These are phyloP conservation scores for Erpobdella octoculata DNA, from an alignment of 2,888 invertebrate genomes.

Conservation along the genomic window DNA sequence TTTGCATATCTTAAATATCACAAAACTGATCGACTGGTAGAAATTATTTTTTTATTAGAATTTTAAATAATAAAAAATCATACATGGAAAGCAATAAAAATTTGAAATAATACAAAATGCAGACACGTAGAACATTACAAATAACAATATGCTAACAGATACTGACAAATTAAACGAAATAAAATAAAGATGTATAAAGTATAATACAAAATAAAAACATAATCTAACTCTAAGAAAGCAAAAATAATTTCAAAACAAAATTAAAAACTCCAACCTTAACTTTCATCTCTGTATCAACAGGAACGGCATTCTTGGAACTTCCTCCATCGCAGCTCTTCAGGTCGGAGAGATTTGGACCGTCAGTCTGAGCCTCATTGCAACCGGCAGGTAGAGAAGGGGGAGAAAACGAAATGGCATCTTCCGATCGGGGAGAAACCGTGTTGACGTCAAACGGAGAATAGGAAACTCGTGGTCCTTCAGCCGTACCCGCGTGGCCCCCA, in stretches of 20 bases:
- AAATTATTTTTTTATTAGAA: too few species aligned
- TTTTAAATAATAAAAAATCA: too few species aligned
- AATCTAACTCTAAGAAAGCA: too few species aligned
- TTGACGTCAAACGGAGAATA: slow-evolving; percentile 10
- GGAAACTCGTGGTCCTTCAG: neutral
- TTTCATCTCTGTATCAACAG: neutral
- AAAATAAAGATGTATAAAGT: too few species aligned
- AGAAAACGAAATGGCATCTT: slow-evolving; percentile 20
- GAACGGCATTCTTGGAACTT: neutral
- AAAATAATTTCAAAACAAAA: neutral
- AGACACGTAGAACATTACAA: too few species aligned
- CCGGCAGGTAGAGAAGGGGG: slow-evolving; percentile 13
- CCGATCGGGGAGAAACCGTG: slow-evolving; percentile 6
- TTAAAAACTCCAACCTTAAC: neutral
- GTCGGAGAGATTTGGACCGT: neutral
- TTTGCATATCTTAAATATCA: too few species aligned
- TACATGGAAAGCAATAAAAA: too few species aligned
- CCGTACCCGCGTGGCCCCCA: neutral
- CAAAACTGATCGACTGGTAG: too few species aligned
- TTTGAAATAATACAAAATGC: too few species aligned
- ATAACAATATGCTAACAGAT: too few species aligned
- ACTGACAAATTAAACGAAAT: too few species aligned
- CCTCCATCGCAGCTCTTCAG: neutral
- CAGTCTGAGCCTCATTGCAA: neutral
- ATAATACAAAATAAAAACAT: too few species aligned